Evolutionary conservation across 2,113 vertebrate genomes (phyloP).

Genomic region (Ceyx melanurus): DNA sequence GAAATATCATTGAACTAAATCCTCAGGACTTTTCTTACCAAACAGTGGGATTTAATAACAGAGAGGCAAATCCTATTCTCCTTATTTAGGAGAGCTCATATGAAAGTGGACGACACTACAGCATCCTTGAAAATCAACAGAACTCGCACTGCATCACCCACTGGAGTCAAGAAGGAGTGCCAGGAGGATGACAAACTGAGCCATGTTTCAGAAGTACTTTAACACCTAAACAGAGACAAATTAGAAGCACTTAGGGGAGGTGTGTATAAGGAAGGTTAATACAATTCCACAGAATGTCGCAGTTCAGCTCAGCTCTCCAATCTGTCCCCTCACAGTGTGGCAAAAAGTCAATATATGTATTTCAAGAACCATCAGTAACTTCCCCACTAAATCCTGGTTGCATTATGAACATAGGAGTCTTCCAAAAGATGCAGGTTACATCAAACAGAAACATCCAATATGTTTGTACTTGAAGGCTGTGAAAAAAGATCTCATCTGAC

Average conservation of each 20-base stretch:
- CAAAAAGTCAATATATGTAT: constrained; percentile 50
- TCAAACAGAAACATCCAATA: not conserved
- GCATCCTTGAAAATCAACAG: constrained; percentile 27
- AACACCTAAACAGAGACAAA: constrained; percentile 46
- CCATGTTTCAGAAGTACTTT: constrained; percentile 2
- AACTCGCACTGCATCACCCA: constrained; percentile 11
- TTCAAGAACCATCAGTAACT: constrained; percentile 33
- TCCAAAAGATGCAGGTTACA: not conserved
- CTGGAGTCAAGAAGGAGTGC: constrained; percentile 5
- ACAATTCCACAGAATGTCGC: not conserved
- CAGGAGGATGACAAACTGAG: constrained; percentile 1
- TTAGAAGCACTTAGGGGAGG: not conserved
- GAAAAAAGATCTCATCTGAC: constrained; percentile 42
- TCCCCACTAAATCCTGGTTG: constrained; percentile 9
- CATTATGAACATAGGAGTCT: not conserved
- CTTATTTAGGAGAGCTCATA: not conserved
- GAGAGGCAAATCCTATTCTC: not conserved
- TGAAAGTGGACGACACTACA: not conserved
- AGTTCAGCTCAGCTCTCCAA: constrained; percentile 7
- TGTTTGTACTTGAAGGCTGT: not conserved
- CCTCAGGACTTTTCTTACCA: not conserved
- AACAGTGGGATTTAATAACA: not conserved
- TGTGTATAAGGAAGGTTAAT: constrained; percentile 3
- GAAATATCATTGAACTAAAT: constrained; percentile 28
- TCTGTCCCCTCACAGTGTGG: not conserved